Conservation (phyloP, 2,888 invertebrate genomes). For the Drosophila dives region DNA sequence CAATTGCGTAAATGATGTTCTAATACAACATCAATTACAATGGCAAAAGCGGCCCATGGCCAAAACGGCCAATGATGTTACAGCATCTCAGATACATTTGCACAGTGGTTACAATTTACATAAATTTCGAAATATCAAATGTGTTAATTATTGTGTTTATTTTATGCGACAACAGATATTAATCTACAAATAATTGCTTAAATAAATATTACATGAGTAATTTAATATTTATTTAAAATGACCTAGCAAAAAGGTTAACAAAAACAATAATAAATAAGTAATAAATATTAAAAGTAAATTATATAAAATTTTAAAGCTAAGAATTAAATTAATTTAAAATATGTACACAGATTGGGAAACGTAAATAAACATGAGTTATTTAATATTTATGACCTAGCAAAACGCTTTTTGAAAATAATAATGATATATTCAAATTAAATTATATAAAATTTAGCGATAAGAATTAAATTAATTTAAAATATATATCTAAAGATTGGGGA, state of each 20-base stretch:
- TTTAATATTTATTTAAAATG: neutral
- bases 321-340: neutral
- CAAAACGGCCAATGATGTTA: slow-evolving; percentile 70
- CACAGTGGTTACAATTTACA: slow-evolving; percentile 30
- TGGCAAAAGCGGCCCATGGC: slow-evolving; percentile 75
- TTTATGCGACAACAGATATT: too few relatives aligned
- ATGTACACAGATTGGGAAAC: neutral
- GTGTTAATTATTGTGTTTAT: neutral
- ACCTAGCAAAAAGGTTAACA: neutral
- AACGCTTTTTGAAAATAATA: neutral
- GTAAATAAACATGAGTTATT: neutral
- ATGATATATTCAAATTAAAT: neutral
- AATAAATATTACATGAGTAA: accelerated
- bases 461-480: neutral
- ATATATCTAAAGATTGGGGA: neutral
- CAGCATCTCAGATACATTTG: slow-evolving; percentile 63
- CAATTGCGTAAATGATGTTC: slow-evolving; percentile 81
- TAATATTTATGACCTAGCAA: neutral
- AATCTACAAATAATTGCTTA: neutral
- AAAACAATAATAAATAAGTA: neutral
- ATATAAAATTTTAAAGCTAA: neutral
- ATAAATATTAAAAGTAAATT: neutral
- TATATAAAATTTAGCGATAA: neutral
- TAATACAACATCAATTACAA: slow-evolving; percentile 80
- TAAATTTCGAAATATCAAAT: slow-evolving; percentile 1